Evolutionary conservation across 35 echinoderm and acorn worm species (phyloP), one percentile per base, ranked within the genome.

Genomic region (Apostichopus californicus): DNA sequence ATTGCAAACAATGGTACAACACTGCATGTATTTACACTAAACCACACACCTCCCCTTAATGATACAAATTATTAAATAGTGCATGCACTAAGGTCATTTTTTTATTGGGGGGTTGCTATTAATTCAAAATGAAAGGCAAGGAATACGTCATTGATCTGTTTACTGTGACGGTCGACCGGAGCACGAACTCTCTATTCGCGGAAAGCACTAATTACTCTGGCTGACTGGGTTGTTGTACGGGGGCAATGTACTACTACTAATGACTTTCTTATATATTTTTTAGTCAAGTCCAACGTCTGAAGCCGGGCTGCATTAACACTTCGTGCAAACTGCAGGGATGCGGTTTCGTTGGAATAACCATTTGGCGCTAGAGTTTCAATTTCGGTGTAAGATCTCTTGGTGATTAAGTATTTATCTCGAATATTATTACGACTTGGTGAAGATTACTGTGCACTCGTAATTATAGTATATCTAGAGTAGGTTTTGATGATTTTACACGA

Each of bases 131-230:
- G 64, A 10, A 68, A 68, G 11, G 64, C 11, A 68, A 9, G 64
- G 18, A 68, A 11, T 68, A 68, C 64, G 64, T 68, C 64, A 68
- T 11, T 14, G 64, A 68, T 46, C 34, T 46, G 34, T 46, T 46
- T 2, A 46, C 34, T 46, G 34, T 46, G 34, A 46, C 34, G 26
- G 78, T 26, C 78, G 78, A 80, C 78, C 78, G 78, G 78, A 80
- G 78, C 78, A 54, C 53, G 78, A 80, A 21, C 78, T 80, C 78
- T 80, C 1, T 5, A 46, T 80, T 80, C 23, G 78, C 24, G 78
- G 78, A 80, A 80, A 80, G 24, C 34, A 80, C 53, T 80, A 80
- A 80, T 80, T 68, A 68, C 11, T 11, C 34, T 4, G 64, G 64
- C 11, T 68, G 64, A 68, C 64, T 68, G 9, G 34, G 34, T 46